A percentile compares a stretch with the other conserved stretches of the same genome.
These are phyloP conservation scores for Corythornis cristatus DNA, from an alignment of 2,113 vertebrate genomes.

Conservation along the genomic window DNA sequence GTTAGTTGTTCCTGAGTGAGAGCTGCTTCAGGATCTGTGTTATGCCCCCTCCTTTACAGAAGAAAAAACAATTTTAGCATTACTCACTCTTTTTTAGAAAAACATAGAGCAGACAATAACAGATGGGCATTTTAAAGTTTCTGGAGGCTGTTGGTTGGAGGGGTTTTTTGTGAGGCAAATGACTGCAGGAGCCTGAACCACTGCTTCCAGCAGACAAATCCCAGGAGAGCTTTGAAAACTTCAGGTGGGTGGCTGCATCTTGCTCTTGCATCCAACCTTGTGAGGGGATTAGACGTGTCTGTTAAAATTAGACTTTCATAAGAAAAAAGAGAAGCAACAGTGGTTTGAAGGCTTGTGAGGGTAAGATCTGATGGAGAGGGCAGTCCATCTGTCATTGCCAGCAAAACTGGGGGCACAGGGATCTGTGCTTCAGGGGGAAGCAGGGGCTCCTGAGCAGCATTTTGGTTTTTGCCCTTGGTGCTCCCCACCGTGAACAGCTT, in stretches of 20 bases:
- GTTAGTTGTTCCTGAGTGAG: not conserved
- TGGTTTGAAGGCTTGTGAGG: not conserved
- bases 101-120: not conserved
- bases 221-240: not conserved
- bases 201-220: not conserved
- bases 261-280: not conserved
- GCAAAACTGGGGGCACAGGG: not conserved
- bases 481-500: not conserved
- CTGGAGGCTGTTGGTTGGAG: not conserved
- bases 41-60: not conserved
- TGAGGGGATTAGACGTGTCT: accelerated
- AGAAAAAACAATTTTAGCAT: not conserved
- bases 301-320: not conserved
- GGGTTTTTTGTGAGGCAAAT: not conserved
- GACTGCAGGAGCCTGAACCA: not conserved
- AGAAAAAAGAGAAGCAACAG: not conserved
- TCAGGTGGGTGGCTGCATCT: not conserved
- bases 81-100: not conserved
- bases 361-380: accelerated
- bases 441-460: not conserved
- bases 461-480: not conserved
- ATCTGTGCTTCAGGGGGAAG: not conserved
- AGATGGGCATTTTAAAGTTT: not conserved
- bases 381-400: accelerated
- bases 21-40: not conserved